These are phyloP conservation scores for Harpalus rubripes DNA, from an alignment of 2,888 invertebrate genomes.

Conservation along the genomic window DNA sequence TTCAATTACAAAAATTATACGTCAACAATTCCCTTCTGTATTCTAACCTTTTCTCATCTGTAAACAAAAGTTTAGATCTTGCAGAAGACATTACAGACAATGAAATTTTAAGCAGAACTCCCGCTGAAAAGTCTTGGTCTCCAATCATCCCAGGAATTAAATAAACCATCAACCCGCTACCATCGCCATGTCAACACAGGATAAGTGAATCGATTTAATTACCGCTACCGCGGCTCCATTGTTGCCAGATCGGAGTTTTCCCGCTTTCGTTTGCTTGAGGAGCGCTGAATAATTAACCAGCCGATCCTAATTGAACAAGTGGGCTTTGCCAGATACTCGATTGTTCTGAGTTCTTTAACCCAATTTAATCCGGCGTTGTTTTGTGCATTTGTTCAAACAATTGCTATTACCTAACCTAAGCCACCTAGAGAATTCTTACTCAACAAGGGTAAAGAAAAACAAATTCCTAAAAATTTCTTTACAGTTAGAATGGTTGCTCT, in stretches of 20 bases:
- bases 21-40: no score
- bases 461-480: no score
- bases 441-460: no score
- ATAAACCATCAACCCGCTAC: conserved; percentile 48
- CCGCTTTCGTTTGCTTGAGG: conserved; percentile 42
- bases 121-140: conserved; percentile 7
- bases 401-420: background rate
- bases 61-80: background rate
- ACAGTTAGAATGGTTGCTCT: no score
- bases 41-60: background rate
- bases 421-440: no score
- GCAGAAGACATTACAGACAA: background rate
- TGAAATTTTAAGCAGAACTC: background rate
- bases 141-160: conserved; percentile 50
- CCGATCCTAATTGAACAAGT: conserved; percentile 48
- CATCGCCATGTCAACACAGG: conserved; percentile 58
- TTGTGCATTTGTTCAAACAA: conserved; percentile 21
- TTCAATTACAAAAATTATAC: no score
- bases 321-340: conserved; percentile 6
- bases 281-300: conserved; percentile 45
- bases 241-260: conserved; percentile 37
- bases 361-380: conserved; percentile 7
- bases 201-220: conserved; percentile 58
- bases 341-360: conserved; percentile 43
- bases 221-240: conserved; percentile 21